A percentile compares a stretch with the other conserved stretches of the same genome.
These are phyloP conservation scores for Sardina pilchardus DNA, from an alignment of 2,113 vertebrate species.

Conservation along the genomic window DNA sequence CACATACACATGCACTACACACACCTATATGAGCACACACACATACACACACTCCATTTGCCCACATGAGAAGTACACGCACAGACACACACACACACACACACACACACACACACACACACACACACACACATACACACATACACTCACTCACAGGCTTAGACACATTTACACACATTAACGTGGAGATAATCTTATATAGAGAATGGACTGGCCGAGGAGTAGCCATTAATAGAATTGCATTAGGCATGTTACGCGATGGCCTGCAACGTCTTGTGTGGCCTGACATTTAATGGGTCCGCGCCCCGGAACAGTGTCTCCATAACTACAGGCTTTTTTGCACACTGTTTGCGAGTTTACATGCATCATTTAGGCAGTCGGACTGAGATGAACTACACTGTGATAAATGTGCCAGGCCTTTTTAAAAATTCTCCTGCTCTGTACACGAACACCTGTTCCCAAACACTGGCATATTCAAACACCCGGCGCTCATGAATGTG, in stretches of 20 bases:
- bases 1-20: not conserved
- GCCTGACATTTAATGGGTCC: not conserved
- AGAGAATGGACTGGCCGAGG: not conserved
- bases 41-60: no score
- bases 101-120: not conserved
- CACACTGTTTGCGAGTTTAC: not conserved
- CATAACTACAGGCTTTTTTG: not conserved
- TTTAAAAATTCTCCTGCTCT: not conserved
- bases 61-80: no score
- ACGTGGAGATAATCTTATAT: constrained; percentile 8
- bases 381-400: not conserved
- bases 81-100: constrained; percentile 1
- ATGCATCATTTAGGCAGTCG: constrained; percentile 1
- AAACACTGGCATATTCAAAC: not conserved
- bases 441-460: constrained; percentile 1
- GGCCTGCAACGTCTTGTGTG: not conserved
- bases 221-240: constrained; percentile 4
- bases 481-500: not conserved
- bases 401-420: not conserved
- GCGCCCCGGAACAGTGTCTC: not conserved
- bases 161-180: constrained; percentile 6
- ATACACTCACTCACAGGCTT: not conserved
- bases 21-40: not conserved
- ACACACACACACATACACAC: not conserved
- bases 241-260: not conserved